Conservation (phyloP, 2,797 vertebrate species). For the Ceryle rudis region DNA sequence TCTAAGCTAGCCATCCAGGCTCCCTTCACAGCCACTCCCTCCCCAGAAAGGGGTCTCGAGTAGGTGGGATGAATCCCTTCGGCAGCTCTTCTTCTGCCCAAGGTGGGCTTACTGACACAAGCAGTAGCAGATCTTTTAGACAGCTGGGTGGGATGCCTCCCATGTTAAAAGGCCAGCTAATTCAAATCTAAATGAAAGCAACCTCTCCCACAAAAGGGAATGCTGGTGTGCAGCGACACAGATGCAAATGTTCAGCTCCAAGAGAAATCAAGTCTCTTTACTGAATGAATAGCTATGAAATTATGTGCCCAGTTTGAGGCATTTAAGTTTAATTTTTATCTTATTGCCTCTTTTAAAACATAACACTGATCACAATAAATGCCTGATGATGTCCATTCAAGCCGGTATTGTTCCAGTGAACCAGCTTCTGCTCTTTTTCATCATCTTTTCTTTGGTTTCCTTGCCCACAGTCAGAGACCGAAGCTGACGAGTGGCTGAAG, state of each 20-base stretch:
- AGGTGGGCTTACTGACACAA: not conserved
- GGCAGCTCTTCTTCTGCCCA: not conserved
- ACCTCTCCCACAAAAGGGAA: not conserved
- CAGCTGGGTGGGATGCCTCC: not conserved
- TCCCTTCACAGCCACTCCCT: not conserved
- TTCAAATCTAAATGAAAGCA: not conserved
- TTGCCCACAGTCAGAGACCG: not conserved
- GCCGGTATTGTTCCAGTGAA: not conserved
- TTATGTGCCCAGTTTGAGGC: not conserved
- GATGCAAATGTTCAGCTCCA: not conserved
- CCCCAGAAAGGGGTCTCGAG: not conserved
- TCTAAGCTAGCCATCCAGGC: not conserved
- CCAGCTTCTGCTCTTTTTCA: not conserved
- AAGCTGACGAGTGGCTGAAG: not conserved
- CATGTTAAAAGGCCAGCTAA: not conserved
- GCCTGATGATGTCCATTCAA: constrained; percentile 2
- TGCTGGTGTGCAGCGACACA: not conserved
- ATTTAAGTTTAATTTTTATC: not conserved
- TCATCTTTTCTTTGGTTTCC: not conserved
- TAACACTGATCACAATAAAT: not conserved
- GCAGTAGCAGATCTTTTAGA: not conserved
- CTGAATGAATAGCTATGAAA: not conserved
- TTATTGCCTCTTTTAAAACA: not conserved
- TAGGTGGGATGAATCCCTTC: not conserved
- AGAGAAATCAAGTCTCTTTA: not conserved